Evolutionary conservation across 2,113 vertebrate genomes (phyloP), one percentile per base, ranked within the genome.

Genomic region (Nycticryphes semicollaris): DNA sequence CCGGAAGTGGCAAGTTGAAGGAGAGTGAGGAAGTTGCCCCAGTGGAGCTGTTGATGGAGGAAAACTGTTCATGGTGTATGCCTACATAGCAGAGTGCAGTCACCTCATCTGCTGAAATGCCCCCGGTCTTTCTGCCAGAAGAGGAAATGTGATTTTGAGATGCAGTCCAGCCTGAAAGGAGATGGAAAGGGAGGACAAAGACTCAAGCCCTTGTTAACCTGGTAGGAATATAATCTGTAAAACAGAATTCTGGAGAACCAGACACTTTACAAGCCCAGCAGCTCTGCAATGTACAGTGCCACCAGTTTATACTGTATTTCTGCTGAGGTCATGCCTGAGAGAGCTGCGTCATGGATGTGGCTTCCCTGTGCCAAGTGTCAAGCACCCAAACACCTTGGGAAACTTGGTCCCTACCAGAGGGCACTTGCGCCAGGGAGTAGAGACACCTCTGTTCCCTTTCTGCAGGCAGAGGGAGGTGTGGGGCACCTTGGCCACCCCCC

Each of bases 401-500:
- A 84, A 72, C 0, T 0, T 13, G 23, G 22, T 8, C 8, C 18
- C 7, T 92, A 37, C 13, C 23, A 53, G 47, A 35, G 12, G 51
- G 37, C 14, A 15, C n/a, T 56, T 0, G 0, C 1, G 1, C 33
- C 41, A 59, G 64, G 43, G 19, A 59, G 54, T 30, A 59, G 39
- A 76, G 48, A 43, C 50, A 35, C 17, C 33, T 81, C 80, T 2
- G 3, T 9, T 67, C 6, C 15, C 12, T 35, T 47, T 15, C 35
- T 73, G 31, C 0, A 0, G 62, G 25, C n/a, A 86, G 41, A 47
- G 35, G 18, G 67, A 91, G 9, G 31, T 22, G 21, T 47, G 45
- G 23, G 43, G 3, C 31, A 62, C 13, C 5, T 4, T 0, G 4
- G 11, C 13, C 2, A 0, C 25, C 8, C 7, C 9, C 2, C 5